A percentile compares a stretch with the other conserved stretches of the same genome.
phyloP scores from a whole-genome alignment of 2,113 vertebrate species.

The Scopus umbretta region DNA sequence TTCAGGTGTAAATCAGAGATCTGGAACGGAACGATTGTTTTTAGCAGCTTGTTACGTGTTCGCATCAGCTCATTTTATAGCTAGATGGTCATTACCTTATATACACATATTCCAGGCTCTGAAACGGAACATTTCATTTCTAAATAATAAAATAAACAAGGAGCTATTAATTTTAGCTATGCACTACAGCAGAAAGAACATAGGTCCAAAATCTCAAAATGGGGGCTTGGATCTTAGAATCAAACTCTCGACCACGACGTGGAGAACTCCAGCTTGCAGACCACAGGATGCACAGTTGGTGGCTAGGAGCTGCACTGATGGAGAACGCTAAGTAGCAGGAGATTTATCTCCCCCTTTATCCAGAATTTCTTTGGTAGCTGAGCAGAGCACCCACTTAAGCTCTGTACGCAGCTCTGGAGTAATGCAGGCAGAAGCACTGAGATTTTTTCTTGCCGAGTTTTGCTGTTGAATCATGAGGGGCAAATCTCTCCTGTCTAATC shows the following conservation, averaged over 20 bases:
- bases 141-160: not conserved
- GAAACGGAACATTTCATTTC: not conserved
- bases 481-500: not conserved
- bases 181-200: not conserved
- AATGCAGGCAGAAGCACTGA: not conserved
- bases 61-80: not conserved
- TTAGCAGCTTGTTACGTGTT: not conserved
- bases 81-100: not conserved
- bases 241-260: not conserved
- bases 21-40: slow-evolving; percentile 29
- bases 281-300: no score
- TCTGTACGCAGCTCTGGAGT: not conserved
- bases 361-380: not conserved
- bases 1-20: slow-evolving; percentile 77
- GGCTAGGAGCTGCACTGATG: not conserved
- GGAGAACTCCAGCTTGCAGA: not conserved
- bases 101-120: not conserved
- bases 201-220: accelerated
- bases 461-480: not conserved
- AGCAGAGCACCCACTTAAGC: not conserved
- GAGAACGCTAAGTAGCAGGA: not conserved
- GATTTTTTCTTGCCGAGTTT: not conserved
- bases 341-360: not conserved
- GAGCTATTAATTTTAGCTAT: not conserved
- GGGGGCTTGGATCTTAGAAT: not conserved